These are phyloP conservation scores for Rhinophrynus dorsalis DNA, from an alignment of 2,797 vertebrate genomes.

Conservation along the genomic window DNA sequence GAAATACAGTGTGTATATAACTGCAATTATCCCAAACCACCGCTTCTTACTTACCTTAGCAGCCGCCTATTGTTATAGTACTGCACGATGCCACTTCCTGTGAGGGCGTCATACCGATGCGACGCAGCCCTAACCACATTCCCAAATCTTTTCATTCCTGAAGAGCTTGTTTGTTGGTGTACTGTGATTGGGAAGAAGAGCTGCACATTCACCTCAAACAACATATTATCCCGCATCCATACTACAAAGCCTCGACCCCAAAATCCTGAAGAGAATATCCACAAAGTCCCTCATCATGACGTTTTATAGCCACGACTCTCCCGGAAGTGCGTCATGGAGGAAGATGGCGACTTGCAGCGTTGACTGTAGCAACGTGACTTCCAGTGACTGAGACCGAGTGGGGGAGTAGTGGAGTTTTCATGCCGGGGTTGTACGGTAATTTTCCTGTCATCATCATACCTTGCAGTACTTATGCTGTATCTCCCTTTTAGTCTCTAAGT, in stretches of 20 bases:
- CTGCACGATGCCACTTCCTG: slow-evolving; percentile 19
- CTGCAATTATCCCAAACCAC: too few species aligned
- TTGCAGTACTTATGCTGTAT: too few species aligned
- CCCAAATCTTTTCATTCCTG: too few species aligned
- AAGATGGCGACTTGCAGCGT: slow-evolving; percentile 27
- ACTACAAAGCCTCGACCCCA: too few species aligned
- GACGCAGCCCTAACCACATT: background rate
- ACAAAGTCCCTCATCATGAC: background rate
- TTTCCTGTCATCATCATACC: background rate
- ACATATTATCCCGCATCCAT: too few species aligned
- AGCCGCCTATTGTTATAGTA: slow-evolving; percentile 25
- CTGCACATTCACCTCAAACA: too few species aligned
- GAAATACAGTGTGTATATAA: too few species aligned
- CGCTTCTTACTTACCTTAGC: slow-evolving; percentile 15
- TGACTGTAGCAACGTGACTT: slow-evolving; percentile 19
- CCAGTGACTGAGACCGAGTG: background rate
- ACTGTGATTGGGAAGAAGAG: too few species aligned
- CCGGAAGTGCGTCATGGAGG: slow-evolving; percentile 25
- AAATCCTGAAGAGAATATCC: too few species aligned
- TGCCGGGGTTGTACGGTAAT: background rate
- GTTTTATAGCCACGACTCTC: background rate
- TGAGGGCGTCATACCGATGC: background rate
- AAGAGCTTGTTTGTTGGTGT: too few species aligned
- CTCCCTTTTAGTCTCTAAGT: too few species aligned
- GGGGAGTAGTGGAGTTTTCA: background rate